phyloP scores from a whole-genome alignment of 1,140 invertebrate genomes.

The Tenebrio molitor region DNA sequence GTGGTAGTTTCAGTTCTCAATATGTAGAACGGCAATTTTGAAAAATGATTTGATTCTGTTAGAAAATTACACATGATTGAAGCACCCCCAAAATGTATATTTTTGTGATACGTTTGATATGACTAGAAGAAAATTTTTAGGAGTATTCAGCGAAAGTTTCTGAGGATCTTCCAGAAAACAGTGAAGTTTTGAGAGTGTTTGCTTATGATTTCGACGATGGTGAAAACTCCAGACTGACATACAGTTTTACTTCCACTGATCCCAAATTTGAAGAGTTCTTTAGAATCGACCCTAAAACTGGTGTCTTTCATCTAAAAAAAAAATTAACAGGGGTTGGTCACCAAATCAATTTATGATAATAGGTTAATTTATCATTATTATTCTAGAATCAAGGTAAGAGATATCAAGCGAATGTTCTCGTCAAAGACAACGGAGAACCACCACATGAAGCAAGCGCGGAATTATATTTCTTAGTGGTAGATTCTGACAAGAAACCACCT shows the following conservation, averaged over 20 bases:
- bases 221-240: conserved; percentile 82
- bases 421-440: conserved; percentile 80
- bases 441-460: conserved; percentile 75
- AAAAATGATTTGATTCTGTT: no score
- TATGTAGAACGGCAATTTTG: no score
- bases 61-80: no score
- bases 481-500: conserved; percentile 90
- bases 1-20: no score
- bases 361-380: no score
- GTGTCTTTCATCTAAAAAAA: conserved; percentile 82
- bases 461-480: conserved; percentile 86
- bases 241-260: conserved; percentile 60
- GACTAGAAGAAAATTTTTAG: no score
- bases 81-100: no score
- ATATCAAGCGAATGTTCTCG: conserved; percentile 63
- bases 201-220: conserved; percentile 91
- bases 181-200: conserved; percentile 88
- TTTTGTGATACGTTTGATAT: no score
- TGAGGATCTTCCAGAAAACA: conserved; percentile 76
- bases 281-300: conserved; percentile 80
- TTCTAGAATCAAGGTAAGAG: conserved; percentile 75
- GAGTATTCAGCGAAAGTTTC: conserved; percentile 82
- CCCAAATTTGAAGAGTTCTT: conserved; percentile 79
- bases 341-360: no score
- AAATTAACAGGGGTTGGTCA: conserved; percentile 61